Evolutionary conservation across 2,888 invertebrate species (phyloP).

Genomic region (Saturnia japonica): DNA sequence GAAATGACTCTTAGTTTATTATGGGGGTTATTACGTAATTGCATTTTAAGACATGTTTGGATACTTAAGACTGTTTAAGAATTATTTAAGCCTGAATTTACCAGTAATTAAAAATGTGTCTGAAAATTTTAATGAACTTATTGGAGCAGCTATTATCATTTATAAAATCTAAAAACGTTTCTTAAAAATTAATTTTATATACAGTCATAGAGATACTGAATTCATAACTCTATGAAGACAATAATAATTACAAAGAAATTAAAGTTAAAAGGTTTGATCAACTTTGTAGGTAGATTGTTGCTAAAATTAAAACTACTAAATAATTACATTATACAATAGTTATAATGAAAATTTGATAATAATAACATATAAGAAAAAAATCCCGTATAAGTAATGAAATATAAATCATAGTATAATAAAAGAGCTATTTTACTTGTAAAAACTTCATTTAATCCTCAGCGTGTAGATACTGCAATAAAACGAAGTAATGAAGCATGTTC

Average conservation of each 20-base stretch:
- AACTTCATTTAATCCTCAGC: not conserved
- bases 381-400: not conserved
- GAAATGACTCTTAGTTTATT: slow-evolving; percentile 17
- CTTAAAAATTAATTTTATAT: too few species aligned
- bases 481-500: not conserved
- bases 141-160: too few species aligned
- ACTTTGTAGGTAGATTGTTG: too few species aligned
- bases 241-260: too few species aligned
- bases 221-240: too few species aligned
- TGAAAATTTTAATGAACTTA: too few species aligned
- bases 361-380: not conserved
- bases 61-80: not conserved
- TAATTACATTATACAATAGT: too few species aligned
- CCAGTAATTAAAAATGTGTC: too few species aligned
- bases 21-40: slow-evolving; percentile 11
- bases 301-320: too few species aligned
- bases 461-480: not conserved
- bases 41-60: not conserved
- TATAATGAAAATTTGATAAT: not conserved
- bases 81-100: not conserved
- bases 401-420: not conserved
- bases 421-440: not conserved
- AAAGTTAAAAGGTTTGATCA: too few species aligned
- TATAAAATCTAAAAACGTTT: too few species aligned
- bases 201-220: too few species aligned